phyloP scores from a whole-genome alignment of 2,113 vertebrate species.

The Saccopteryx bilineata region DNA sequence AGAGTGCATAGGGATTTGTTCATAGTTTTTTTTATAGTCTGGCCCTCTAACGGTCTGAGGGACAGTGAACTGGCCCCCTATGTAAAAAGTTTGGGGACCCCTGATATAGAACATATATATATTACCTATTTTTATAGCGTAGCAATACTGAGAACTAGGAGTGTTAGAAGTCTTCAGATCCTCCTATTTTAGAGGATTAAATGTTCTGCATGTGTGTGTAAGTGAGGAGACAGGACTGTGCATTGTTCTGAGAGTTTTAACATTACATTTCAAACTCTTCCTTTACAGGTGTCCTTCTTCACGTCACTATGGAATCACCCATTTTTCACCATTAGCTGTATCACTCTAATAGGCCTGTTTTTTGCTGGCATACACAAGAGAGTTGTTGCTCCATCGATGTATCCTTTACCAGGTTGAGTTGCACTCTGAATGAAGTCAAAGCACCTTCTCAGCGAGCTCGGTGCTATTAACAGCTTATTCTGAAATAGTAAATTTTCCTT shows the following conservation, averaged over 20 bases:
- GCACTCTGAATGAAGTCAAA: background rate
- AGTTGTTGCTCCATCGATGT: conserved; percentile 99
- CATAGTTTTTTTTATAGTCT: no score
- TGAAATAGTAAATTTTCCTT: conserved; percentile 84
- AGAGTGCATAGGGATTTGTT: no score
- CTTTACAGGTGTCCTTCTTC: conserved; percentile 96
- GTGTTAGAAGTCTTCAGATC: background rate
- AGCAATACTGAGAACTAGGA: background rate
- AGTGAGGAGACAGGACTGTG: background rate
- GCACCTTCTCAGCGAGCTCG: background rate
- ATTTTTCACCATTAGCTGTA: conserved; percentile 99
- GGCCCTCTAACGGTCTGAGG: no score
- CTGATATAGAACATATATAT: background rate
- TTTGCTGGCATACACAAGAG: conserved; percentile 99
- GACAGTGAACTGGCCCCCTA: no score
- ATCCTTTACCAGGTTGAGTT: conserved; percentile 91
- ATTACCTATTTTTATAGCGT: background rate
- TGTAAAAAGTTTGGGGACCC: no score
- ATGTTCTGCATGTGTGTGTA: background rate
- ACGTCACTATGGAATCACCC: conserved; percentile 99
- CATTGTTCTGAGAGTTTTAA: background rate
- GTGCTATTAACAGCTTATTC: background rate
- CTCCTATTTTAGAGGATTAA: background rate
- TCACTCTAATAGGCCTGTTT: conserved; percentile 98
- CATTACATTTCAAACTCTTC: background rate